Base-by-base conservation (phyloP, 2,797 vertebrate genomes). In the Poecilia velifera region DNA sequence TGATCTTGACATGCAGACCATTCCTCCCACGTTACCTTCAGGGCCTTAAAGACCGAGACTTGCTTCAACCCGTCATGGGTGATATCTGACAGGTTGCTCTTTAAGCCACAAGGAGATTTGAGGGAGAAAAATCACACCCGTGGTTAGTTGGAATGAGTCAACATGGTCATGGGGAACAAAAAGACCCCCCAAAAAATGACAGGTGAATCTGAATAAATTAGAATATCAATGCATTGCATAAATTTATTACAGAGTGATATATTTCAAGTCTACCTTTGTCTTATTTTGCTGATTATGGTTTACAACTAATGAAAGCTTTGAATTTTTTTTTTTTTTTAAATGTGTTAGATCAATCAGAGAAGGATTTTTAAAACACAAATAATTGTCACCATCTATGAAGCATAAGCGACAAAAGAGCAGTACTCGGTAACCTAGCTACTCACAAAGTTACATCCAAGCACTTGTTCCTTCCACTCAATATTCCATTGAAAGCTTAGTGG, bases 61-160 rank as follows among this genome's bases (percentile, higher is more conserved):
- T 97, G 98, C 97, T 99, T 99, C 96, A 97, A 95, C 95, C 96
- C 96, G 71, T 98, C 97, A 88, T 95, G 95, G 94, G 96, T 97
- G 97, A 97, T 96, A 93, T 98, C 97, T 96, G 98, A 97, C 90
- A 97, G 97, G 96, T 98, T 98, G 96, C 94, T 96, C 98, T 99
- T 98, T 96, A 86, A 90, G 89, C 95, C 95, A 90, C 76, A 79
- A 82, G 84, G 86, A 91, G 84, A 94, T 89, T 94, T 92, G 93
- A 95, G 97, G 93, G 96, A 94, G 96, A 94, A 98, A 97, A 96
- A 97, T 95, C 82, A 93, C 97, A 93, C 96, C 90, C 95, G 93
- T 84, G 92, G 88, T 98, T 98, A 98, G 95, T 97, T 95, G 93
- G 87, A 82, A 80, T 74, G 87, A 84, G 46, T 71, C 28, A 4